Evolutionary conservation across 2,888 invertebrate genomes (phyloP).

Genomic region (Drosophila austrosaltans): DNA sequence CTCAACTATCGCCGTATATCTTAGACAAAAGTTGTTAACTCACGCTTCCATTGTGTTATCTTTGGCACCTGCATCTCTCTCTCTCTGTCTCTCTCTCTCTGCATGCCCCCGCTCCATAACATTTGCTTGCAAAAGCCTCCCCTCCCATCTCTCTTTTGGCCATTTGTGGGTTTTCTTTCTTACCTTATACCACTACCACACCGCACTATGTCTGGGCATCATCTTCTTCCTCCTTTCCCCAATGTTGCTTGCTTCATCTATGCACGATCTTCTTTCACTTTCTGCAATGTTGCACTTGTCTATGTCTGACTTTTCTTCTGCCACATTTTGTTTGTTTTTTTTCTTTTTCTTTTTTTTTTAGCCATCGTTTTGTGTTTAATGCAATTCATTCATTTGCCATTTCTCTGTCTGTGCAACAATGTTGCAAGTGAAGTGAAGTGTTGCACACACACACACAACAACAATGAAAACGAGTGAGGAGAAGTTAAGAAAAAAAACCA

Average conservation of each 20-base stretch:
- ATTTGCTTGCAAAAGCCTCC: not conserved
- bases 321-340: constrained; percentile 24
- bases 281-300: constrained; percentile 52
- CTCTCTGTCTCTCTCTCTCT: too few species aligned
- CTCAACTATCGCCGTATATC: not conserved
- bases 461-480: not conserved
- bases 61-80: constrained; percentile 32
- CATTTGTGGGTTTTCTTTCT: not conserved
- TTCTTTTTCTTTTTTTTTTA: constrained; percentile 24
- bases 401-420: constrained; percentile 49
- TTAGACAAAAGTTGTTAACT: constrained; percentile 39
- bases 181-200: not conserved
- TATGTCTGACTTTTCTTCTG: constrained; percentile 28
- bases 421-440: constrained; percentile 34
- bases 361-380: constrained; percentile 39
- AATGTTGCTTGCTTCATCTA: constrained; percentile 13
- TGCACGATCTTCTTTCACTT: constrained; percentile 73
- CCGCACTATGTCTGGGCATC: constrained; percentile 19
- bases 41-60: constrained; percentile 61
- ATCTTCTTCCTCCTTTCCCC: constrained; percentile 8
- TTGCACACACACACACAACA: not conserved
- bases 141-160: not conserved
- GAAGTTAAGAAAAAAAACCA: not conserved
- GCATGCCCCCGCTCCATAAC: not conserved
- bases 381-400: constrained; percentile 59